Evolutionary conservation across 2,797 vertebrate genomes (phyloP), one percentile per base, ranked within the genome.

Genomic region (Apogon talboti): DNA sequence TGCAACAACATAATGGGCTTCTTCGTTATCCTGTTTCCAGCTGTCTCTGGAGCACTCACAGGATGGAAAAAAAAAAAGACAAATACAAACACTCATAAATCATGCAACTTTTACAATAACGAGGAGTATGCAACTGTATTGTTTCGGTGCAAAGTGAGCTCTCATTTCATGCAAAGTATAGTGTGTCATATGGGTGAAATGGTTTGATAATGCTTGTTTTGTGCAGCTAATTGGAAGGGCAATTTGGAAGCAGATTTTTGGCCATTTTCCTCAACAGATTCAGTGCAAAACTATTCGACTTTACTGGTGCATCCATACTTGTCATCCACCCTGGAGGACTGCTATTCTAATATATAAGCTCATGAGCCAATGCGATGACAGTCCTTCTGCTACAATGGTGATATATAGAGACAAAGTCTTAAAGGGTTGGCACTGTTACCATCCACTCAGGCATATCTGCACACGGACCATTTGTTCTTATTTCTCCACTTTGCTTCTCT

Each of bases 401-500:
- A 53, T 60, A 53, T 60, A 21, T 15, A 44, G 24, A 43, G 42
- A 65, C 45, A 57, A 11, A 51, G 51, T 30, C 44, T 35, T 46
- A 58, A 60, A 52, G 19, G 42, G 45, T 3, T 50, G 41, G 19
- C 43, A 2, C n/a, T 9, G 1, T 15, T 30, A 14, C 49, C 11
- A 49, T 21, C 54, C 10, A 6, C 37, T 45, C 64, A 57, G 59
- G 64, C 78, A 67, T 46, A 66, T 82, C 48, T 57, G 43, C 56
- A 65, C 76, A 78, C 4, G 66, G 63, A 51, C 61, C 71, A 72
- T 71, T 79, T 62, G 38, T 74, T 77, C 54, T 75, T 51, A 64
- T 60, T 53, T 62, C 70, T 21, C 58, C 58, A 5, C 19, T 21
- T 51, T 33, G 52, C 45, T 28, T 28, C 46, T 66, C 61, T 66